phyloP scores from a whole-genome alignment of 2,888 invertebrate species.

The Lepidochitona cinerea region DNA sequence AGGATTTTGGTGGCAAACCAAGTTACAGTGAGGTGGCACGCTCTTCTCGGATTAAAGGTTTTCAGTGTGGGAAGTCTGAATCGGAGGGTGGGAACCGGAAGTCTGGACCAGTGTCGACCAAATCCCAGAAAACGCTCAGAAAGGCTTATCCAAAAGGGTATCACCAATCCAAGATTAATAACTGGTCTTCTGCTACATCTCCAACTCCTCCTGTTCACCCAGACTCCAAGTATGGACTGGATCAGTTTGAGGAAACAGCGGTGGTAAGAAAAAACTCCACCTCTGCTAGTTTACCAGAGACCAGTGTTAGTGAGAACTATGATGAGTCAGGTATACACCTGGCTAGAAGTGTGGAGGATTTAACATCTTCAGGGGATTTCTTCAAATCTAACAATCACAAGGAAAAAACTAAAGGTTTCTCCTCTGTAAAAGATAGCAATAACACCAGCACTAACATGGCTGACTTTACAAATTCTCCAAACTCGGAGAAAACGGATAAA shows the following conservation, averaged over 20 bases:
- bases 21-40: slow-evolving; percentile 6
- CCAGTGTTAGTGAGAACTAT: slow-evolving; percentile 30
- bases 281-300: neutral
- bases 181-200: too few relatives aligned
- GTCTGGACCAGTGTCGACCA: neutral
- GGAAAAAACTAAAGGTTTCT: neutral
- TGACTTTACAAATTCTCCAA: neutral
- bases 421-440: neutral
- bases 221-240: slow-evolving; percentile 63
- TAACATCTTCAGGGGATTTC: slow-evolving; percentile 35
- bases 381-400: neutral
- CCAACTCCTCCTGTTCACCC: slow-evolving; percentile 28
- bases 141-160: neutral
- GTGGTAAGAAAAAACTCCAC: neutral
- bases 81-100: neutral
- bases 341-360: slow-evolving; percentile 47
- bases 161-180: neutral
- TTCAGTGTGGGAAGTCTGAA: neutral
- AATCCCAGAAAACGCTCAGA: neutral
- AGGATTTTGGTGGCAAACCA: neutral
- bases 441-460: neutral
- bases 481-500: neutral
- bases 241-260: slow-evolving; percentile 52
- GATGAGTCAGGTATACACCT: slow-evolving; percentile 40
- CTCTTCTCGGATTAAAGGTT: neutral